Percentiles rank a stretch among this genome's conserved stretches.
phyloP scores from a whole-genome alignment of 2,113 vertebrate species.

The Benitochromis conjunctus region DNA sequence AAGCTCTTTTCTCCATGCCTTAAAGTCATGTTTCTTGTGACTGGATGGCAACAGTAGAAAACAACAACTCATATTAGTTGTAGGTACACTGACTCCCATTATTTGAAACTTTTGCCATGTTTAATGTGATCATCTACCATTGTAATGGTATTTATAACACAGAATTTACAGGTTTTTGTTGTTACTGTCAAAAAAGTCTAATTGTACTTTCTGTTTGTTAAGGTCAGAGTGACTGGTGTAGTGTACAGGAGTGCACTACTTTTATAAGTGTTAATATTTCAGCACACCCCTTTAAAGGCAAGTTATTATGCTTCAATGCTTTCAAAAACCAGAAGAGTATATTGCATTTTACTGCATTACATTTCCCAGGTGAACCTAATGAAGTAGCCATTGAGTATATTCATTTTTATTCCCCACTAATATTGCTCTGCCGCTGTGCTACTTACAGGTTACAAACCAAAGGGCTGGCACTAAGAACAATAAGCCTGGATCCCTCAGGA shows the following conservation, averaged over 20 bases:
- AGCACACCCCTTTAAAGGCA: background rate
- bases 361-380: background rate
- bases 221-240: background rate
- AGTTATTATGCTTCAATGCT: background rate
- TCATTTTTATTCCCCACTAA: background rate
- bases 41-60: background rate
- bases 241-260: background rate
- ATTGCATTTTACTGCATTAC: background rate
- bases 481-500: conserved; percentile 2
- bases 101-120: background rate
- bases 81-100: background rate
- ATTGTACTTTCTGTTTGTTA: background rate
- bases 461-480: background rate
- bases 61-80: background rate
- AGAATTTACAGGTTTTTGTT: background rate
- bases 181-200: background rate
- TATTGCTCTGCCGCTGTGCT: background rate
- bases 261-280: background rate
- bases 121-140: background rate
- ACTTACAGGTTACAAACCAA: background rate
- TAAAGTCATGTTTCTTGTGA: background rate
- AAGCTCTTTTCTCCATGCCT: background rate
- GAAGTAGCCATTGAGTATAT: background rate
- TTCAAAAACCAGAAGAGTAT: background rate
- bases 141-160: background rate